These are phyloP conservation scores for Aselliscus stoliczkanus DNA, from an alignment of 2,797 vertebrate species.

Conservation along the genomic window DNA sequence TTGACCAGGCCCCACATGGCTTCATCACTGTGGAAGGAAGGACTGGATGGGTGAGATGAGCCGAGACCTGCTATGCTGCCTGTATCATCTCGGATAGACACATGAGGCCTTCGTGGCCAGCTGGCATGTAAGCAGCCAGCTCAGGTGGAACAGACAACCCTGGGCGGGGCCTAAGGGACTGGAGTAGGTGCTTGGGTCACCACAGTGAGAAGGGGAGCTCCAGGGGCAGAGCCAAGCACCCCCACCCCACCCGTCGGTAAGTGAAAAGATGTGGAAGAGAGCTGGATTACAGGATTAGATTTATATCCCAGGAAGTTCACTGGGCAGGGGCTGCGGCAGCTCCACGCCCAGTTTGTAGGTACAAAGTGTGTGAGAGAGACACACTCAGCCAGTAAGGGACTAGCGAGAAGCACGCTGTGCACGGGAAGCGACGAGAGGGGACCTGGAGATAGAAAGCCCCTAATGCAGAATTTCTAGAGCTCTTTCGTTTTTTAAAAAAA, in stretches of 20 bases:
- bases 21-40: neutral
- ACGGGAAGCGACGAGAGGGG: rapidly evolving
- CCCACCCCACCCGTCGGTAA: neutral
- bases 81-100: neutral
- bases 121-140: neutral
- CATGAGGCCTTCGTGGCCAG: neutral
- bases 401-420: neutral
- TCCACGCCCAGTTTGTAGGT: no score
- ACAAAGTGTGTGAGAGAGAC: neutral
- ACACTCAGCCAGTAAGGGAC: no score
- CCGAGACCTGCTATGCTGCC: rapidly evolving
- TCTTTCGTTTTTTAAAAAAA: neutral
- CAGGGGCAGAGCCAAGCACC: neutral
- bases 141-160: neutral
- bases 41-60: rapidly evolving
- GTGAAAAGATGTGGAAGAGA: neutral
- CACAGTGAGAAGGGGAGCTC: neutral
- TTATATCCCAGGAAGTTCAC: neutral
- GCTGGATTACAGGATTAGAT: no score
- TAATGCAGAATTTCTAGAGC: neutral
- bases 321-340: neutral
- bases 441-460: neutral
- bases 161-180: rapidly evolving
- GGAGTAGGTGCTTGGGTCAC: neutral
- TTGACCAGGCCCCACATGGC: neutral